phyloP scores from a whole-genome alignment of 2,113 vertebrate genomes.

The Struthio camelus region DNA sequence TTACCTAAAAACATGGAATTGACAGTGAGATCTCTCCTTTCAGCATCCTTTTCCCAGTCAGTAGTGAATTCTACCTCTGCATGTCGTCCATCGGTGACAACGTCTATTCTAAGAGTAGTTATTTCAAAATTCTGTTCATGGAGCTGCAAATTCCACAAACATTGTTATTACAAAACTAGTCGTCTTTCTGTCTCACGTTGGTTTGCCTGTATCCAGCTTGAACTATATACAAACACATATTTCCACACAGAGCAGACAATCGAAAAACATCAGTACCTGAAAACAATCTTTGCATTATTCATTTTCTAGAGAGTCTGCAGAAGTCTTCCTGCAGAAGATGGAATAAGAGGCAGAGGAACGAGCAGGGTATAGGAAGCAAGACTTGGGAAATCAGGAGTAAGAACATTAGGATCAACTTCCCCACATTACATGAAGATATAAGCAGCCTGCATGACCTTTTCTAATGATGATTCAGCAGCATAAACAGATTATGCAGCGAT shows the following conservation, averaged over 20 bases:
- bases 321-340: background rate
- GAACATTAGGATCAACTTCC: background rate
- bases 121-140: conserved; percentile 96
- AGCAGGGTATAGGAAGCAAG: background rate
- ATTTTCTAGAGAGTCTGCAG: background rate
- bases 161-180: background rate
- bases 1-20: conserved; percentile 98
- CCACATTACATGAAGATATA: accelerated
- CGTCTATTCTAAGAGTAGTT: conserved; percentile 91
- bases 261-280: accelerated
- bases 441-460: background rate
- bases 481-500: background rate
- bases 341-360: background rate
- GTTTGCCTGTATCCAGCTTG: no score
- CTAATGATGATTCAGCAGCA: background rate
- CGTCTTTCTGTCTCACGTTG: no score
- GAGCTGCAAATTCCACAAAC: conserved; percentile 76
- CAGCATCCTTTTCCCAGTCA: conserved; percentile 93
- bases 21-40: conserved; percentile 93
- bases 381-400: background rate
- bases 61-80: conserved; percentile 95
- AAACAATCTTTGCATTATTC: background rate
- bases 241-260: background rate
- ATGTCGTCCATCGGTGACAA: conserved; percentile 90
- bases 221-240: accelerated